Conservation (phyloP, 2,797 vertebrate species). For the Anolis apletophallus region DNA sequence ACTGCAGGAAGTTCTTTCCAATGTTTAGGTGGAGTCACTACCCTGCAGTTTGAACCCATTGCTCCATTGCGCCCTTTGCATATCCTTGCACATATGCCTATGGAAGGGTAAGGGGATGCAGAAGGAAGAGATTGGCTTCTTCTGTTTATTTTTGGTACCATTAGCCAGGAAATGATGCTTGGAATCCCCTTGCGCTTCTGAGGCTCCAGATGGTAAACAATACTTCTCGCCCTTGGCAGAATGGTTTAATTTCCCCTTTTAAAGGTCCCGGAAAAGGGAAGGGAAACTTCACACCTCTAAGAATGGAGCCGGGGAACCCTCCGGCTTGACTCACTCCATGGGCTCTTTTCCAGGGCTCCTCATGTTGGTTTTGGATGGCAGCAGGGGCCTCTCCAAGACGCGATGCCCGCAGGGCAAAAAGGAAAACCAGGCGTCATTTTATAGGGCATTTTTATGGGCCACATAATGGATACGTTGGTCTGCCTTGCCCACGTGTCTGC, state of each 20-base stretch:
- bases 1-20: too few species aligned
- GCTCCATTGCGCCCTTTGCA: too few species aligned
- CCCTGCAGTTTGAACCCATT: too few species aligned
- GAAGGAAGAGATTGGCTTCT: neutral
- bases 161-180: neutral
- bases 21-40: too few species aligned
- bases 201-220: neutral
- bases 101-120: neutral
- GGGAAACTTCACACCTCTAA: neutral
- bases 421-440: neutral
- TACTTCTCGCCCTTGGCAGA: constrained; percentile 32
- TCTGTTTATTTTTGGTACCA: neutral
- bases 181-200: neutral
- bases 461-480: neutral
- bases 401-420: constrained; percentile 13
- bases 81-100: too few species aligned
- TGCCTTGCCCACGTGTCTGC: neutral
- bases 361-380: constrained; percentile 10
- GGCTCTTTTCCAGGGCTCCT: neutral
- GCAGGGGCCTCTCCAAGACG: neutral
- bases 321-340: neutral
- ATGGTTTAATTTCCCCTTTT: neutral
- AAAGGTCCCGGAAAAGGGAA: constrained; percentile 15
- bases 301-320: neutral
- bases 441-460: accelerated